Percentiles rank a stretch among this genome's conserved stretches.
phyloP scores from a whole-genome alignment of 2,797 vertebrate genomes.

The Esox lucius region DNA sequence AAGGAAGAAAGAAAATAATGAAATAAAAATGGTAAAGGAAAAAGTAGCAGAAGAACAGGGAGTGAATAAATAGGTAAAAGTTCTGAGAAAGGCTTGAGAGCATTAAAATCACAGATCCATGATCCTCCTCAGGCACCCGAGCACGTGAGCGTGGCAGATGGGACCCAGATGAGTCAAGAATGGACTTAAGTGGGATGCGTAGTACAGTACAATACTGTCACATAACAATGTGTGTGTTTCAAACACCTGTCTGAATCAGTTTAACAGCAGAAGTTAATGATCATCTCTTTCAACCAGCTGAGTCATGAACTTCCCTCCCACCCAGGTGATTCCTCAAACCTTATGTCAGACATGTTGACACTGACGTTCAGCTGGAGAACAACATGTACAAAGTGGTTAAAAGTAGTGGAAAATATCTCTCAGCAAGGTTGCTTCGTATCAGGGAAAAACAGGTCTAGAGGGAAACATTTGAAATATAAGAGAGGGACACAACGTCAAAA shows the following conservation, averaged over 20 bases:
- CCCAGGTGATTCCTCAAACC: slow-evolving; percentile 47
- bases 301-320: slow-evolving; percentile 40
- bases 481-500: neutral
- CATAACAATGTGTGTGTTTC: slow-evolving; percentile 7
- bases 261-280: slow-evolving; percentile 43
- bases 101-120: slow-evolving; percentile 18
- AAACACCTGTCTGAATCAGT: slow-evolving; percentile 53
- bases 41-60: slow-evolving; percentile 12
- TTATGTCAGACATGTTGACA: slow-evolving; percentile 29
- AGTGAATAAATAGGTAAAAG: slow-evolving; percentile 10
- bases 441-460: neutral
- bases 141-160: slow-evolving; percentile 48
- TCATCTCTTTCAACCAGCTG: slow-evolving; percentile 41
- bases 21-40: neutral
- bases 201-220: slow-evolving; percentile 26
- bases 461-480: neutral
- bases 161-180: slow-evolving; percentile 49
- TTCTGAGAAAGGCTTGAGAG: neutral
- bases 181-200: slow-evolving; percentile 22
- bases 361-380: slow-evolving; percentile 19
- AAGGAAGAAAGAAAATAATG: neutral
- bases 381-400: neutral
- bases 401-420: neutral
- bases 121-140: slow-evolving; percentile 4
- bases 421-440: neutral